phyloP scores from a whole-genome alignment of 2,888 invertebrate species.

The Sarcophaga subvicina region DNA sequence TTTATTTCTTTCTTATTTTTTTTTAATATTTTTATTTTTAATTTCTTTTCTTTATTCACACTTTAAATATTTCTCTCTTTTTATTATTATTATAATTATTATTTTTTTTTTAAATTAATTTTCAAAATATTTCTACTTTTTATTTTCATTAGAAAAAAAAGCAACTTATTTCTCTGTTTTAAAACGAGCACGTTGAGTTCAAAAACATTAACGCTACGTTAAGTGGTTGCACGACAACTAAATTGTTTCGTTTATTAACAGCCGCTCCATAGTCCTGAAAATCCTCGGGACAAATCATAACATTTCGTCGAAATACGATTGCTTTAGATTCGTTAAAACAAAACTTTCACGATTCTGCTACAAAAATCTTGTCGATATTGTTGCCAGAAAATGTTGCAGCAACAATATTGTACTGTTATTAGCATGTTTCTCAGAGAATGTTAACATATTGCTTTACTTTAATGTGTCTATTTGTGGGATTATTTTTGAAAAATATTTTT shows the following conservation, averaged over 20 bases:
- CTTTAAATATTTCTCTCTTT: slow-evolving; percentile 13
- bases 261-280: slow-evolving; percentile 64
- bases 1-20: neutral
- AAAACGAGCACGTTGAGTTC: slow-evolving; percentile 64
- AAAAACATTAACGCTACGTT: slow-evolving; percentile 79
- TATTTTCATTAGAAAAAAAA: slow-evolving; percentile 17
- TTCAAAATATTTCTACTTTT: neutral
- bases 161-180: slow-evolving; percentile 26
- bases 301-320: slow-evolving; percentile 71
- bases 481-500: too few relatives aligned
- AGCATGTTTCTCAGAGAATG: slow-evolving; percentile 5
- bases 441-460: too few relatives aligned
- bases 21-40: slow-evolving; percentile 4
- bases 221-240: slow-evolving; percentile 81
- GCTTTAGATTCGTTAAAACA: slow-evolving; percentile 39
- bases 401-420: slow-evolving; percentile 24
- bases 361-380: slow-evolving; percentile 54
- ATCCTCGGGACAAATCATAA: slow-evolving; percentile 73
- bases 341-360: neutral
- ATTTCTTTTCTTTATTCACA: neutral
- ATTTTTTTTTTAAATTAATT: slow-evolving; percentile 51
- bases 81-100: neutral
- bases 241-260: slow-evolving; percentile 73
- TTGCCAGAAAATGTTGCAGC: neutral
- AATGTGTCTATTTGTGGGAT: too few relatives aligned